Evolutionary conservation across 2,888 invertebrate genomes (phyloP), one percentile per base, ranked within the genome.

Genomic region (Melieria crassipennis): DNA sequence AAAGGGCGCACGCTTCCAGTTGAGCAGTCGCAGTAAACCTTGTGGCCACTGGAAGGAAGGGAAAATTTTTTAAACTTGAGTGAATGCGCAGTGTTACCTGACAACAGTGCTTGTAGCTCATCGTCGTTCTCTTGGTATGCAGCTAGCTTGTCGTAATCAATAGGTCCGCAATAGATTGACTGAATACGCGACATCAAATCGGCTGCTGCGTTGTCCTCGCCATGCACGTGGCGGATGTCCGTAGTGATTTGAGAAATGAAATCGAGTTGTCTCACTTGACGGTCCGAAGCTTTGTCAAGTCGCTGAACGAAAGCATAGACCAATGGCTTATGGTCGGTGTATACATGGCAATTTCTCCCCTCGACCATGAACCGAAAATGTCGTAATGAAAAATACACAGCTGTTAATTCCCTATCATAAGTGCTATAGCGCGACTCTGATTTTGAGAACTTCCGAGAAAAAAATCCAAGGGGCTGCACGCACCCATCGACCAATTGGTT

Each of bases 351-450:
- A 45, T 63, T 13, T 58, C 77, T 66, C 0, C 74, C 77, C 58
- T 78, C 77, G 7, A 78, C 30, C 73, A 76, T 76, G 71, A 78
- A 77, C 56, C 72, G 74, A 68, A 78, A 78, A 69, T 77, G 76
- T 57, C 80, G 80, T 0, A 87, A 76, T 0, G 83, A 80, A 46
- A 79, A 72, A 68, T 85, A 87, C 4, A 86, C 82, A 0, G 84
- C 85, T 5, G 85, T 75, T 0, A 87, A 78, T 75, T 86, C 84
- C 6, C 85, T 62, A 72, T 87, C 86, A 72, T 86, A 87, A 2
- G 76, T 75, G n/a, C 74, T 76, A 55, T 86, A 87, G 7, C 82
- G 83, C 30, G 64, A 69, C 73, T 87, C 81, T 0, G 83, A 69
- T 4, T 78, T 71, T 45, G 71, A 78, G 1, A 87, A 73, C 47